Percentiles rank a stretch among this genome's conserved stretches.
Evolutionary conservation across 2,797 vertebrate species (phyloP).

Genomic region (Enteromius thamalakanensis): DNA sequence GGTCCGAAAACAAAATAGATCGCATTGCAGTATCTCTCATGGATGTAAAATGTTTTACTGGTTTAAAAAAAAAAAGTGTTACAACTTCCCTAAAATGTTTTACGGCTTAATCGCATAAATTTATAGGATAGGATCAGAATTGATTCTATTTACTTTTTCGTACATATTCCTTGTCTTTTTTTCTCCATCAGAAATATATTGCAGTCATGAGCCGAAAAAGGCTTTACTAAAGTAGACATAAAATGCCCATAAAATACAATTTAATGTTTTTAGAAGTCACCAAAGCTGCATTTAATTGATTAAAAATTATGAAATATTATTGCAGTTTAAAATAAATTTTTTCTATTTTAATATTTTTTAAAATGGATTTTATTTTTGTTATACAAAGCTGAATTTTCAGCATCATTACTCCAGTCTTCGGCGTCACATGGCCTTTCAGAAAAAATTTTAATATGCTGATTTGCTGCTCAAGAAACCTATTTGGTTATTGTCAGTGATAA

Average conservation of each 20-base stretch:
- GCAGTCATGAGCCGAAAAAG: background rate
- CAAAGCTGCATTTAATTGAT: background rate
- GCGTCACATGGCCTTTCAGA: background rate
- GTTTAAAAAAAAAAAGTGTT: slow-evolving; percentile 7
- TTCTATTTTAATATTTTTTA: background rate
- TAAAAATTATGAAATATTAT: background rate
- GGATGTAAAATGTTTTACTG: slow-evolving; percentile 21
- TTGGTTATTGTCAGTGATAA: background rate
- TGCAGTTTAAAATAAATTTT: background rate
- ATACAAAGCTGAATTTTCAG: background rate
- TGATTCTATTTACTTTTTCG: background rate
- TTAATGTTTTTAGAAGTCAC: background rate
- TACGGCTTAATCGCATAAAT: background rate
- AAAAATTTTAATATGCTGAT: background rate
- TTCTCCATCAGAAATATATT: background rate
- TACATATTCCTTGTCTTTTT: background rate
- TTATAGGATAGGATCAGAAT: background rate
- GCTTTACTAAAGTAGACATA: background rate
- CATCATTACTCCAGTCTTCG: background rate
- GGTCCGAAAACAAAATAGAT: slow-evolving; percentile 85
- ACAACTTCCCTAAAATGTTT: background rate
- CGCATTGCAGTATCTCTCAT: slow-evolving; percentile 80
- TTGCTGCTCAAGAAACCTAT: background rate
- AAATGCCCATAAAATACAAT: background rate
- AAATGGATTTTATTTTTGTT: background rate